Evolutionary conservation across 2,113 vertebrate species (phyloP).

Genomic region (Edolisoma coerulescens): DNA sequence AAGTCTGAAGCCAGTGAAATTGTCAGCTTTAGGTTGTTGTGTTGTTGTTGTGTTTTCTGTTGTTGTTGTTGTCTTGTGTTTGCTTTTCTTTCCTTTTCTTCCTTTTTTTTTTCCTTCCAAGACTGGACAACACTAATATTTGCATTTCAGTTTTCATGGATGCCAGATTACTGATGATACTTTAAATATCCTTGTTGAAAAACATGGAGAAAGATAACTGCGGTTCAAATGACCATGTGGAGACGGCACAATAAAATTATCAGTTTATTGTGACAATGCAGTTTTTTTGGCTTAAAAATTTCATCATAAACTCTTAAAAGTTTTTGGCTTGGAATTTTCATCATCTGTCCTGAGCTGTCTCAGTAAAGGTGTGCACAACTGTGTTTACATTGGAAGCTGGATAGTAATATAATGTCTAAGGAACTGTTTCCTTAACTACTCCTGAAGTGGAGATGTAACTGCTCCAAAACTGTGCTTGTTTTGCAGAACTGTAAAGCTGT

Average conservation of each 20-base stretch:
- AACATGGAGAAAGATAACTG: conserved; percentile 53
- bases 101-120: not conserved
- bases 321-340: not conserved
- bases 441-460: not conserved
- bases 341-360: not conserved
- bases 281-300: not conserved
- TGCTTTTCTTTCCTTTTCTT: too few relatives aligned
- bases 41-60: not conserved
- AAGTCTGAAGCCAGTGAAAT: not conserved
- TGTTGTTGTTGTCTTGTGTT: not conserved
- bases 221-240: not conserved
- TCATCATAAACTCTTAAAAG: not conserved
- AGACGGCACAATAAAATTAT: not conserved
- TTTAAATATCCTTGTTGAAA: conserved; percentile 47
- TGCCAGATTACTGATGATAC: conserved; percentile 55
- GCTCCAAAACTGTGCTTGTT: not conserved
- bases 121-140: not conserved
- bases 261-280: not conserved
- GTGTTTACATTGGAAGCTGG: not conserved
- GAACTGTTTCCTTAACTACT: not conserved
- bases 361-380: not conserved
- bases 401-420: not conserved
- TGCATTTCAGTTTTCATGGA: conserved; percentile 43
- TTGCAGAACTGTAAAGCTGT: not conserved
- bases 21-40: not conserved